Evolutionary conservation across 2,888 invertebrate species (phyloP).

Genomic region (Subacronicta megacephala): DNA sequence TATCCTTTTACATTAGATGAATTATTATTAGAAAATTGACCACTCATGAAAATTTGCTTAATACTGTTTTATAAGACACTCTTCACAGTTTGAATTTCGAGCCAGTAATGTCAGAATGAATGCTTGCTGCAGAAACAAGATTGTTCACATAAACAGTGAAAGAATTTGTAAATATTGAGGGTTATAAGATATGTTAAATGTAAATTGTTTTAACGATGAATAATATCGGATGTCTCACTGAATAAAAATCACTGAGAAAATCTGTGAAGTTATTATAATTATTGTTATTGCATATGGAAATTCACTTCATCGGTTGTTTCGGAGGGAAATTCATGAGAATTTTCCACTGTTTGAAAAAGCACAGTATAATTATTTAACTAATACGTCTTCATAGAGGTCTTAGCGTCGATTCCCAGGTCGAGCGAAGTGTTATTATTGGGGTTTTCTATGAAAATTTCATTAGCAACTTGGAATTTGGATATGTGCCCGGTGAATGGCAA

Average conservation of each 20-base stretch:
- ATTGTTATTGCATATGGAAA: neutral
- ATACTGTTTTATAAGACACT: neutral
- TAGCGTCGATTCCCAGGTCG: too few species aligned
- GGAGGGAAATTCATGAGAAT: too few species aligned
- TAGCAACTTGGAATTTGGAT: too few species aligned
- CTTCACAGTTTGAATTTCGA: conserved; percentile 21
- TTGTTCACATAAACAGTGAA: conserved; percentile 32
- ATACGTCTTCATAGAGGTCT: too few species aligned
- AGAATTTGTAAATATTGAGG: conserved; percentile 41
- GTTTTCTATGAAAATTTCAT: too few species aligned
- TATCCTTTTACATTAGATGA: too few species aligned
- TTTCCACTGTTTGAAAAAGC: too few species aligned
- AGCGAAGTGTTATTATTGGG: too few species aligned
- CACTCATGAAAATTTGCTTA: neutral
- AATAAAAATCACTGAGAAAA: conserved; percentile 12
- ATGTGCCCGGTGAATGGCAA: too few species aligned
- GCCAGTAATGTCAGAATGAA: conserved; percentile 15
- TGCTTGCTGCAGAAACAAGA: conserved; percentile 20
- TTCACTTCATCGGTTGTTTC: neutral
- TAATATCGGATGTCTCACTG: conserved; percentile 3
- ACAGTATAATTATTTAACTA: too few species aligned
- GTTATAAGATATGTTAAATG: conserved; percentile 36
- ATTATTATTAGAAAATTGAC: neutral
- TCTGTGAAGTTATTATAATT: conserved; percentile 10
- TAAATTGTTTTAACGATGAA: conserved; percentile 26